Evolutionary conservation across 2,888 invertebrate species (phyloP), one percentile per base, ranked within the genome.

Genomic region (Acanthosepion lycidas): DNA sequence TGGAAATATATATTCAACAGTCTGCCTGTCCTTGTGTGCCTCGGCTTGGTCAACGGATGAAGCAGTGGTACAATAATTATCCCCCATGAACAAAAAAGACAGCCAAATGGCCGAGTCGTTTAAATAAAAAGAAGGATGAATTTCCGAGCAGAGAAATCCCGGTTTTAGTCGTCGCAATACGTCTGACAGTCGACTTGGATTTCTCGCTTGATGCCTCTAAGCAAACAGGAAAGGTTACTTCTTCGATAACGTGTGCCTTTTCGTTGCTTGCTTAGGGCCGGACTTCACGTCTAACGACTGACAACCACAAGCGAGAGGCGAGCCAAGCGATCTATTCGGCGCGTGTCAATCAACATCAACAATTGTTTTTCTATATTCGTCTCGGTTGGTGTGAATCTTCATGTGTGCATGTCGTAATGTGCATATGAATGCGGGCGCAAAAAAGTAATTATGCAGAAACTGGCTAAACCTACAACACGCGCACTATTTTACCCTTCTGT

Each of bases 1-100:
- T 78, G 78, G n/a, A 33, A 78, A 78, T 78, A 78, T 78, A 78
- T 78, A 78, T n/a, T 78, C 78, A 78, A 78, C 78, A n/a, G 78
- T 33, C 18, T 78, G 78, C 15, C 78, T n/a, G 78, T 33, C 78
- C 33, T 78, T 78, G 78, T 78, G n/a, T 78, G n/a, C 78, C n/a
- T 78, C 78, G 78, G 33, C 78, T 78, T 78, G n/a, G 78, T 78
- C 78, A 15, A 78, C n/a, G 78, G 78, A 78, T 33, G 15, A n/a
- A n/a, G 78, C 78, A 78, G 78, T 78, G n/a, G 78, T 15, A 78
- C 78, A 78, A 23, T 78, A 78, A 78, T 78, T 78, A 78, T 78
- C 78, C 78, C 64, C 78, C 78, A 78, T 78, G 78, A 78, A 78
- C n/a, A n/a, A 78, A 59, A 1, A n/a, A 78, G n/a, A 78, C 33